Evolutionary conservation across 1,140 invertebrate genomes (phyloP), one percentile per base, ranked within the genome.

Genomic region (Panonychus citri): DNA sequence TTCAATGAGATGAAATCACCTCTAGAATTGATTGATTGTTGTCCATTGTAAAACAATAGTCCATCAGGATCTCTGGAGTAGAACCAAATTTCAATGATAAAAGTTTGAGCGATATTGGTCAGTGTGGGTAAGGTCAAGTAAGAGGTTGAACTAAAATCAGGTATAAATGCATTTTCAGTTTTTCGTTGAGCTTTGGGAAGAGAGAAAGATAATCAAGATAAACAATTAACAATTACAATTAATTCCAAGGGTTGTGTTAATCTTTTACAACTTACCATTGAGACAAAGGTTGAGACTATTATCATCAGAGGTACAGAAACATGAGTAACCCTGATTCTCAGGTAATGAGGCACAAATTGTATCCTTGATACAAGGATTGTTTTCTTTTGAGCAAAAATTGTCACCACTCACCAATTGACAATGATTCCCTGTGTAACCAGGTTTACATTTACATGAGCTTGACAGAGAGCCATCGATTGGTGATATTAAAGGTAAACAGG

Each of bases 1-100:
- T 83, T 84, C 52, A 91, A 71, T 57, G 82, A 79, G 62, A 93
- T 79, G 66, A 86, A 90, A 71, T 91, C 86, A 50, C 85, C 83
- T 60, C 77, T 62, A 2, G 71, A 72, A 27, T 59, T 63, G 17
- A 62, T 57, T 42, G 64, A 60, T 40, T 66, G 66, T 69, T 89
- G 85, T 40, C 83, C 83, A 63, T 82, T 84, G 70, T 87, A 90
- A 28, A 90, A 69, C 26, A 90, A 71, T 63, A 88, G 73, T 61
- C 86, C 86, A 64, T 86, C 80, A 53, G 75, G 75, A 57, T 79
- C 73, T 57, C 76, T 77, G 19, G 82, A 77, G 60, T 85, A 74
- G 70, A 93, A 84, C 82, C 83, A 88, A 52, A 91, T 70, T 72
- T 88, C 85, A 57, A 90, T 78, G 28, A 79, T 77, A 64, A 88